Conservation (phyloP, 1,140 invertebrate species). For the Tenebrio molitor region DNA sequence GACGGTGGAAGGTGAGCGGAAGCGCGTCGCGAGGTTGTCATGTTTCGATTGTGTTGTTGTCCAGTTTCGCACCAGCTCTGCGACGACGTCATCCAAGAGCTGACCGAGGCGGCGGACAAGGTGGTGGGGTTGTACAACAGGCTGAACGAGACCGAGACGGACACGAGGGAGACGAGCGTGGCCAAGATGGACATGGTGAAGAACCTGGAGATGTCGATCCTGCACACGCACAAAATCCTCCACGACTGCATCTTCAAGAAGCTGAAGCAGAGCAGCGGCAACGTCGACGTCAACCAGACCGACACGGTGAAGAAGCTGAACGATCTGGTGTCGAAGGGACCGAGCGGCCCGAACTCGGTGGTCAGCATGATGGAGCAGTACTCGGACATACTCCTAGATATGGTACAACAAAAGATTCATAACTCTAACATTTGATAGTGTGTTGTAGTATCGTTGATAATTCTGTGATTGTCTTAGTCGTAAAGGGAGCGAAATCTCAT, state of each 20-base stretch:
- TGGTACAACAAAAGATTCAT: slow-evolving; percentile 75
- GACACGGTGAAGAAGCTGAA: slow-evolving; percentile 65
- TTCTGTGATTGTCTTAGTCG: slow-evolving; percentile 36
- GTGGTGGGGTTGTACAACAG: slow-evolving; percentile 77
- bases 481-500: slow-evolving; percentile 22
- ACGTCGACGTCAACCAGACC: slow-evolving; percentile 63
- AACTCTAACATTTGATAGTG: slow-evolving; percentile 61
- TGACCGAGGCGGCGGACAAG: slow-evolving; percentile 75
- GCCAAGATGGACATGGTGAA: slow-evolving; percentile 65
- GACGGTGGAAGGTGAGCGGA: slow-evolving; percentile 59
- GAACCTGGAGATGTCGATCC: slow-evolving; percentile 70
- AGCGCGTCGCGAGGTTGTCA: not conserved
- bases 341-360: slow-evolving; percentile 69
- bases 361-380: slow-evolving; percentile 77
- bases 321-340: slow-evolving; percentile 62
- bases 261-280: slow-evolving; percentile 60
- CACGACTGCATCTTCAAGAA: slow-evolving; percentile 63
- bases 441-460: not conserved
- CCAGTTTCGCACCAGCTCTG: slow-evolving; percentile 76
- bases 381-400: slow-evolving; percentile 72
- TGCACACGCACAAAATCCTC: slow-evolving; percentile 71
- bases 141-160: slow-evolving; percentile 66
- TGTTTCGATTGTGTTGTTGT: slow-evolving; percentile 55
- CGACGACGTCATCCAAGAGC: slow-evolving; percentile 74
- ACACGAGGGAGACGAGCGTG: slow-evolving; percentile 61